Conservation (phyloP, 2,888 invertebrate species). For the Aleiodes leptofemur region DNA sequence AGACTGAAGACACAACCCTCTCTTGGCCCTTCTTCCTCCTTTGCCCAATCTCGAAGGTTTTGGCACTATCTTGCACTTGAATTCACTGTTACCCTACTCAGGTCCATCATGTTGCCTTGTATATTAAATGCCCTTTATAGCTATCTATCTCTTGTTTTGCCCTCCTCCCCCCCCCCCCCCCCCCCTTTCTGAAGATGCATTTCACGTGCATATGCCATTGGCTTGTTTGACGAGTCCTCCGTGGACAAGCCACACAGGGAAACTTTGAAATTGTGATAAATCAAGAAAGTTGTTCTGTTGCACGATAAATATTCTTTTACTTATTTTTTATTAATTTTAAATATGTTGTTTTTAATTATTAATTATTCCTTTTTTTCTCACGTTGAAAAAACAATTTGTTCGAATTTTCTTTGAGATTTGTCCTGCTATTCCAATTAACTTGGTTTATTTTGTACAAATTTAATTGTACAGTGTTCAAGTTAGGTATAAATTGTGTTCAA, state of each 20-base stretch:
- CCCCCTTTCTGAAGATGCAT: too few relatives aligned
- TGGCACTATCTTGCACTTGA: not conserved
- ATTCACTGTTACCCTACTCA: not conserved
- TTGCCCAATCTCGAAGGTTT: too few relatives aligned
- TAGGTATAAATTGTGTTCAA: constrained; percentile 25
- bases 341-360: constrained; percentile 6
- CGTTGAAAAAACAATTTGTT: not conserved
- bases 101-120: constrained; percentile 9
- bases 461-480: not conserved
- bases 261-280: constrained; percentile 17
- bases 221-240: too few relatives aligned
- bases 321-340: constrained; percentile 7
- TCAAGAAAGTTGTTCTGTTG: constrained; percentile 8
- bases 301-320: constrained; percentile 35
- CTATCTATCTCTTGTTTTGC: not conserved
- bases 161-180: too few relatives aligned
- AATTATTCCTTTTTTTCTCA: constrained; percentile 18
- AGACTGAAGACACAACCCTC: constrained; percentile 1
- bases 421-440: not conserved
- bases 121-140: not conserved
- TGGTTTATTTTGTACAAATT: not conserved
- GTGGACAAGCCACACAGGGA: too few relatives aligned
- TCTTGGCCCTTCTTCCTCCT: not conserved
- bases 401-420: not conserved
- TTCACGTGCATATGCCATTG: too few relatives aligned